Base-by-base conservation (phyloP, 2,888 invertebrate species). In the Tholera decimalis region DNA sequence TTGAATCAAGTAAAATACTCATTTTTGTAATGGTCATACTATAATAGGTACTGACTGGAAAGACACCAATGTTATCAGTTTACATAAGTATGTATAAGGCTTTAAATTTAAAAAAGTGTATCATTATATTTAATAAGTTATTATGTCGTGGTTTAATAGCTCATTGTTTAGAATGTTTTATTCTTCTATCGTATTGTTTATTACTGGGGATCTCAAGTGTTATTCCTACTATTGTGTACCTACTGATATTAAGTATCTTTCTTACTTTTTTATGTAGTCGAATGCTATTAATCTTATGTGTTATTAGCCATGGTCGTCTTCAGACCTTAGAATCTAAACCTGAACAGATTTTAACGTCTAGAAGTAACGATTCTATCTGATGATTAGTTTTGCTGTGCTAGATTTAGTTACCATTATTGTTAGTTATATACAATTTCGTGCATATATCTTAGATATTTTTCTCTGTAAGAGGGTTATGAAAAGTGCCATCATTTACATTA, bases 381-480 rank as follows among this genome's bases (percentile, higher is more conserved):
- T 63, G 22, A 53, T 57, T 56, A 57, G 49, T 64, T 72, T 75
- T 65, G 73, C 78, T 80, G 80, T 81, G 75, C 78, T 81, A 80
- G 73, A 73, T 67, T 80, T 82, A 80, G 83, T 82, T 82, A 82
- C 83, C 81, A 83, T 80, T 82, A 82, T 72, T 72, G 39, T 75
- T 83, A 82, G 57, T 62, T 73, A 47, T 64, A 68, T 70, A 66
- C 63, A 22, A 55, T 65, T 67, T 67, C 58, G 39, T 82, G 51
- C 56, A 57, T 76, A 75, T 47, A n/a, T 62, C 30, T 76, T 73
- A 71, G 70, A 44, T 67, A 26, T 73, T 66, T 77, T 46, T 55
- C n/a, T 73, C 26, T 70, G 44, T 37, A 15, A 35, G 8, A 47
- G 9, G 51, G 64, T 44, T 51, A 28, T 49, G 26, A 43, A 5